phyloP scores from a whole-genome alignment of 2,888 invertebrate species.

The Agrochola macilenta region DNA sequence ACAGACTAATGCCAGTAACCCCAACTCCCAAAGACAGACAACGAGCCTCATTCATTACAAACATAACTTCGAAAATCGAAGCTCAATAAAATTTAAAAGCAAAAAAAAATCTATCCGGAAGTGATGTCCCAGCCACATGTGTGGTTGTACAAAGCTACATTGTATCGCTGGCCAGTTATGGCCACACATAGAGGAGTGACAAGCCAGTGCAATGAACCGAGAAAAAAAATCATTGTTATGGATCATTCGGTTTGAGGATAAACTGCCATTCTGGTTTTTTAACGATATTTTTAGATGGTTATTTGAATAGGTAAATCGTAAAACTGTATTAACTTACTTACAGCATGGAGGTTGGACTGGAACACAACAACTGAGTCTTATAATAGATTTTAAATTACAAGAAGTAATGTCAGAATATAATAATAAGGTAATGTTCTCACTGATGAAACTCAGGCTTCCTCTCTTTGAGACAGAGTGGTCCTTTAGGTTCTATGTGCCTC shows the following conservation, averaged over 20 bases:
- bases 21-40: slow-evolving; percentile 19
- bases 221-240: slow-evolving; percentile 57
- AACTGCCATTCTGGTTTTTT: slow-evolving; percentile 34
- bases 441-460: not conserved
- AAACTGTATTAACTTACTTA: not conserved
- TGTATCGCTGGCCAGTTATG: slow-evolving; percentile 50
- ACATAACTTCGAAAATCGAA: slow-evolving; percentile 17
- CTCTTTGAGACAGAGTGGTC: too few relatives aligned
- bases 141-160: slow-evolving; percentile 57
- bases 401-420: too few relatives aligned
- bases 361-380: too few relatives aligned
- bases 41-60: slow-evolving; percentile 26
- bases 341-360: too few relatives aligned
- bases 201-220: slow-evolving; percentile 62
- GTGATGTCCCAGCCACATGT: slow-evolving; percentile 49
- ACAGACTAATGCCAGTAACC: not conserved
- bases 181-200: slow-evolving; percentile 27
- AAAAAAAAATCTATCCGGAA: slow-evolving; percentile 53
- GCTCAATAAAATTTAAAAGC: slow-evolving; percentile 35
- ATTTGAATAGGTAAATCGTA: slow-evolving; percentile 18
- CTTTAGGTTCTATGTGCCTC: too few relatives aligned
- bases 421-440: not conserved
- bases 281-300: slow-evolving; percentile 3
- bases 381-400: too few relatives aligned
- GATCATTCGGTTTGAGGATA: slow-evolving; percentile 53